Conservation (phyloP, 2,113 vertebrate genomes). For the Erythrocercus mccallii region DNA sequence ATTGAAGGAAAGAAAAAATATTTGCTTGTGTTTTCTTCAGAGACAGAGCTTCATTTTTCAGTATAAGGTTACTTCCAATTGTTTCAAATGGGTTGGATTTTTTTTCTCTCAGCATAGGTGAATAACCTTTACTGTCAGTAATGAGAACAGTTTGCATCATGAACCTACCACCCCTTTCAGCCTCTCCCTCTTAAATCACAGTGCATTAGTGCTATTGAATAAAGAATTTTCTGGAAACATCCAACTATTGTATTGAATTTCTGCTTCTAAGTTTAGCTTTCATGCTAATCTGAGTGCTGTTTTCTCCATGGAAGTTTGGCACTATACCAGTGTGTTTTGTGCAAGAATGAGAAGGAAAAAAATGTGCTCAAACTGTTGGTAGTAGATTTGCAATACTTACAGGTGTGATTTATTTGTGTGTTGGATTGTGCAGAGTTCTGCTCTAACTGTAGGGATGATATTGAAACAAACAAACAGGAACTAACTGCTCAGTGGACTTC, state of each 20-base stretch:
- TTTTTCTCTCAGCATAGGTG: neutral
- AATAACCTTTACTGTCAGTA: neutral
- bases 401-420: neutral
- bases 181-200: neutral
- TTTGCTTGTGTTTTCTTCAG: neutral
- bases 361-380: neutral
- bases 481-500: neutral
- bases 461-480: neutral
- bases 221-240: conserved; percentile 1
- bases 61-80: neutral
- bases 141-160: neutral
- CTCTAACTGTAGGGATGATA: neutral
- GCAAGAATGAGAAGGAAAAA: neutral
- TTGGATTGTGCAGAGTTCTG: neutral
- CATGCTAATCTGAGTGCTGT: neutral
- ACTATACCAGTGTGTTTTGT: neutral
- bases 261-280: neutral
- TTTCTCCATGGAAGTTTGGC: neutral
- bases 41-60: neutral
- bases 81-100: neutral
- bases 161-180: neutral
- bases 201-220: conserved; percentile 20
- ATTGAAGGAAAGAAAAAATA: neutral
- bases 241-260: conserved; percentile 1
- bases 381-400: neutral